Conservation (phyloP, 2,113 vertebrate species). For the Myrmecobius fasciatus region DNA sequence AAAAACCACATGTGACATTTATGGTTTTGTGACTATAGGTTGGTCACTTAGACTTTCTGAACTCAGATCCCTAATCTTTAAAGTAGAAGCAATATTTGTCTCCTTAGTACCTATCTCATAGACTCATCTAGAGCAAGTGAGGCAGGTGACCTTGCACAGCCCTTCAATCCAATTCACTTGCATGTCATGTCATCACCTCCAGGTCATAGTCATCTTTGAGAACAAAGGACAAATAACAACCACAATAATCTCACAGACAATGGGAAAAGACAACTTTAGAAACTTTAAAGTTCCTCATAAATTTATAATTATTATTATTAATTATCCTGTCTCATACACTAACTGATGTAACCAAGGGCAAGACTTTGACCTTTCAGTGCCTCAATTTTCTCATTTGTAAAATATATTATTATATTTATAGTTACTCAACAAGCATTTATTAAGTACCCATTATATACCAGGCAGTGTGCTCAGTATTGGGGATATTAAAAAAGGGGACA, state of each 20-base stretch:
- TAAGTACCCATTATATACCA: too few species aligned
- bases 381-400: too few species aligned
- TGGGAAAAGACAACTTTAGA: background rate
- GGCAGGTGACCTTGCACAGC: too few species aligned
- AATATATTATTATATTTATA: too few species aligned
- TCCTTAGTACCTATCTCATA: background rate
- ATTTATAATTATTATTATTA: background rate
- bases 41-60: background rate
- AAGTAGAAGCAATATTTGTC: background rate
- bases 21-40: background rate
- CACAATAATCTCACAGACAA: too few species aligned
- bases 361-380: background rate
- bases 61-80: background rate
- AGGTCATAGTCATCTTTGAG: too few species aligned
- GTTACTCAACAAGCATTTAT: too few species aligned
- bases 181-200: too few species aligned
- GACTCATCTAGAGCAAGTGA: background rate
- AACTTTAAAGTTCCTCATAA: background rate
- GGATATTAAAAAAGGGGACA: too few species aligned
- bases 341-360: background rate
- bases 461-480: too few species aligned
- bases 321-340: background rate
- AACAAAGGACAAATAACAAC: too few species aligned
- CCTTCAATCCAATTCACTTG: too few species aligned
- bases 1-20: background rate